Base-by-base conservation (phyloP, 1,140 invertebrate genomes). In the Cardiocondyla obscurior region DNA sequence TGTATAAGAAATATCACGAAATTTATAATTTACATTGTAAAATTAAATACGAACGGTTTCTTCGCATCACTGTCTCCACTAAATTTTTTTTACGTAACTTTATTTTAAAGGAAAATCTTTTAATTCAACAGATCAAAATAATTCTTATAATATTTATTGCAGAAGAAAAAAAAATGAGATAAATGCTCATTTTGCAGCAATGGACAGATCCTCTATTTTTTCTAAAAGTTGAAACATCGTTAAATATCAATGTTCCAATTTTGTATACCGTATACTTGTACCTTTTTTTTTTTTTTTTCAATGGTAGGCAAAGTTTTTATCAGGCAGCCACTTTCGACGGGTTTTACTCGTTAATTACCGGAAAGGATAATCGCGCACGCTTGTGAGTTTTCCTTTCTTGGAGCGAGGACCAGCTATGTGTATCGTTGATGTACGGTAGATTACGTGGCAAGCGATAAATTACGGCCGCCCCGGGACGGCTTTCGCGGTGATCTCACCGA, bases 371-470 rank as follows among this genome's bases (percentile, higher is more conserved):
- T 16, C 70, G 53, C 46, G 62, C 46, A 19, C 46, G n/a, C 58
- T 33, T 12, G 28, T 65, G 44, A 39, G 36, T 55, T 53, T 39
- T 76, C 55, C 72, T 67, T n/a, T 28, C 39, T 76, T 67, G 19
- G 28, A n/a, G 69, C 7, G 8, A 7, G 33, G 6, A 2, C n/a
- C 30, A 16, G 39, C 42, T 30, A 51, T 58, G 57, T 44, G 22
- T 39, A 72, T n/a, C 25, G 57, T 72, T 84, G 62, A 82, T 82
- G 65, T 57, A 39, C 25, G 64, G 53, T 70, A 44, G 74, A 84
- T 84, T 84, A 81, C 39, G 22, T n/a, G 30, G 57, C 33, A 33
- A 55, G 44, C 83, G 33, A 82, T 84, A 82, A 84, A 84, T 84
- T 82, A 84, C 44, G 60, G 58, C 36, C 30, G 73, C 16, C 12